phyloP scores from a whole-genome alignment of 2,797 vertebrate genomes.

The Geotrypetes seraphini region DNA sequence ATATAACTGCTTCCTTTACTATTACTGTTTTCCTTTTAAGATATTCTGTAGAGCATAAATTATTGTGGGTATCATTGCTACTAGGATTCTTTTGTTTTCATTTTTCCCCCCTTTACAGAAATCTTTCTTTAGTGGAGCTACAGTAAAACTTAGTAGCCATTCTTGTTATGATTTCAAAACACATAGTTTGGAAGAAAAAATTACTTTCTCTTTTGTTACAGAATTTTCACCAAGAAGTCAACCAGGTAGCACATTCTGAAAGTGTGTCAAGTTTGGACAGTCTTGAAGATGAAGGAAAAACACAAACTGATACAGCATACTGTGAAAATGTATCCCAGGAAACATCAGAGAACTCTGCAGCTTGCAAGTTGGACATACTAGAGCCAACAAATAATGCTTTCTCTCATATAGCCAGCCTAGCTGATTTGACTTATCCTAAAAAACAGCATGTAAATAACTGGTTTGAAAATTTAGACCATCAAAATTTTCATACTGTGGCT shows the following conservation, averaged over 20 bases:
- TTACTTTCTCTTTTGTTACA: constrained; percentile 43
- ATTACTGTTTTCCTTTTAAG: too few species aligned
- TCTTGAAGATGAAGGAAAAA: constrained; percentile 64
- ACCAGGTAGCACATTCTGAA: constrained; percentile 57
- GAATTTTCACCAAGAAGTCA: constrained; percentile 60
- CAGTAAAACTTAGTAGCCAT: too few species aligned
- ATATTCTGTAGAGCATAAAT: too few species aligned
- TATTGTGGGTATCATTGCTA: too few species aligned
- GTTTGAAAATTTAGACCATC: constrained; percentile 29
- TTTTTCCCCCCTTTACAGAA: too few species aligned
- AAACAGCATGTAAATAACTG: constrained; percentile 44
- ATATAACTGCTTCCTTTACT: too few species aligned
- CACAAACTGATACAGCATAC: constrained; percentile 28
- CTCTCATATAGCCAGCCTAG: constrained; percentile 27
- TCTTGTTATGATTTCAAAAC: too few species aligned
- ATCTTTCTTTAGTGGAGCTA: too few species aligned
- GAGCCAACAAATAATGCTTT: constrained; percentile 24
- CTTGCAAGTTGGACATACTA: constrained; percentile 25
- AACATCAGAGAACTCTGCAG: constrained; percentile 23
- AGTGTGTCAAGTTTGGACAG: constrained; percentile 80
- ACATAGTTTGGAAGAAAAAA: too few species aligned
- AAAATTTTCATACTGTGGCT: constrained; percentile 7
- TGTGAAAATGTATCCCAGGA: constrained; percentile 29
- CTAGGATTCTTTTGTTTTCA: too few species aligned
- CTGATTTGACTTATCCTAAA: constrained; percentile 31